Evolutionary conservation across 2,888 invertebrate species (phyloP).

Genomic region (Aphidoletes aphidimyza): DNA sequence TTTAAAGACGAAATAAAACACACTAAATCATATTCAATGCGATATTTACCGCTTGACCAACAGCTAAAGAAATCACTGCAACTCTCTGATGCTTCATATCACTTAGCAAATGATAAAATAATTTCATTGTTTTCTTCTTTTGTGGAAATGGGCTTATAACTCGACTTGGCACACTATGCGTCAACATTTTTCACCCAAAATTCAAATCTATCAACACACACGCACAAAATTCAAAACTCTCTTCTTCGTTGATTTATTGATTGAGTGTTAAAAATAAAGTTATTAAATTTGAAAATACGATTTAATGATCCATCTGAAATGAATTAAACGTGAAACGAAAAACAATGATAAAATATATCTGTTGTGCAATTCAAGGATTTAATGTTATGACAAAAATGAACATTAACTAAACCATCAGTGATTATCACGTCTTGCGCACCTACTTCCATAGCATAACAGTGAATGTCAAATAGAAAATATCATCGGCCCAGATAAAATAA

Average conservation of each 20-base stretch:
- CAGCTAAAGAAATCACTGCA: not conserved
- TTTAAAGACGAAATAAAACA: not conserved
- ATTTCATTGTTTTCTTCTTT: constrained; percentile 22
- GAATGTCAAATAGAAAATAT: too few species aligned
- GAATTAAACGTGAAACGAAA: not conserved
- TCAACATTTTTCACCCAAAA: not conserved
- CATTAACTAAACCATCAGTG: too few species aligned
- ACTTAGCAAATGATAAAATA: constrained; percentile 19
- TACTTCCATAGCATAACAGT: too few species aligned
- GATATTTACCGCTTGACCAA: constrained; percentile 38
- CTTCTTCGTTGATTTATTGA: too few species aligned
- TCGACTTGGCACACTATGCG: not conserved
- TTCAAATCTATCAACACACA: too few species aligned
- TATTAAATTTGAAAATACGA: not conserved
- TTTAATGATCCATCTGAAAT: not conserved
- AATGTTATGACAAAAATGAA: constrained; percentile 12
- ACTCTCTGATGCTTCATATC: constrained; percentile 44
- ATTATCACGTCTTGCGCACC: constrained; percentile 11
- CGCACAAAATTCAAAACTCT: too few species aligned
- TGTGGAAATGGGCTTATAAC: not conserved
- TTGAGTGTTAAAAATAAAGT: too few species aligned
- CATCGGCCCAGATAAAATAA: too few species aligned
- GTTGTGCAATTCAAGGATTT: constrained; percentile 33
- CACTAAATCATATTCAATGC: not conserved
- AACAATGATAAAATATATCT: not conserved